A percentile compares a stretch with the other conserved stretches of the same genome.
These are phyloP conservation scores for Blennius ocellaris DNA, from an alignment of 2,113 vertebrate genomes.

Conservation along the genomic window DNA sequence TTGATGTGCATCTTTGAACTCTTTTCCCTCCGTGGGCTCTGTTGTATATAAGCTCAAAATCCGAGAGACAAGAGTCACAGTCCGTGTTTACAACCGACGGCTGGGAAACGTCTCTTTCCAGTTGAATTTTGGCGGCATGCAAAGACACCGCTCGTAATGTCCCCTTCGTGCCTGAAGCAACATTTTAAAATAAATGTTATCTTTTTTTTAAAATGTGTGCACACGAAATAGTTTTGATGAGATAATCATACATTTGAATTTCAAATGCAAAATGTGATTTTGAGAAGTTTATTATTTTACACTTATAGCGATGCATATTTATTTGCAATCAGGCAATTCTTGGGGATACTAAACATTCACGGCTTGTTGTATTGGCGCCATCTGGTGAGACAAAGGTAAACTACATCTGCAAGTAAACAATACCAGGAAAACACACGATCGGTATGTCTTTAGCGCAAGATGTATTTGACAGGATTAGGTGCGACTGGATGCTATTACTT, in stretches of 20 bases:
- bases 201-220: no score
- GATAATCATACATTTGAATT: fast-evolving
- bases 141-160: not conserved
- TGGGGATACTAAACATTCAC: not conserved
- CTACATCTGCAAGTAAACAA: no score
- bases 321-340: slow-evolving; percentile 50
- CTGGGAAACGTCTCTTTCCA: slow-evolving; percentile 18
- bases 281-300: fast-evolving
- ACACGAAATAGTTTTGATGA: no score
- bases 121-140: slow-evolving; percentile 85
- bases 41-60: not conserved
- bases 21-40: not conserved
- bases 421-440: no score
- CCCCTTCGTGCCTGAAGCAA: slow-evolving; percentile 21
- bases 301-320: not conserved
- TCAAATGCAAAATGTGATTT: fast-evolving
- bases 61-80: no score
- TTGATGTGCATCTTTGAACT: slow-evolving; percentile 90
- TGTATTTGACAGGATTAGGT: no score
- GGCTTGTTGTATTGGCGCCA: not conserved
- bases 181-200: not conserved
- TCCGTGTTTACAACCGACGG: slow-evolving; percentile 42
- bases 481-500: no score
- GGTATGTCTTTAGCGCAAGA: no score
- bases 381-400: not conserved